Base-by-base conservation (phyloP, 1,140 invertebrate species). In the Daktulosphaira vitifoliae region DNA sequence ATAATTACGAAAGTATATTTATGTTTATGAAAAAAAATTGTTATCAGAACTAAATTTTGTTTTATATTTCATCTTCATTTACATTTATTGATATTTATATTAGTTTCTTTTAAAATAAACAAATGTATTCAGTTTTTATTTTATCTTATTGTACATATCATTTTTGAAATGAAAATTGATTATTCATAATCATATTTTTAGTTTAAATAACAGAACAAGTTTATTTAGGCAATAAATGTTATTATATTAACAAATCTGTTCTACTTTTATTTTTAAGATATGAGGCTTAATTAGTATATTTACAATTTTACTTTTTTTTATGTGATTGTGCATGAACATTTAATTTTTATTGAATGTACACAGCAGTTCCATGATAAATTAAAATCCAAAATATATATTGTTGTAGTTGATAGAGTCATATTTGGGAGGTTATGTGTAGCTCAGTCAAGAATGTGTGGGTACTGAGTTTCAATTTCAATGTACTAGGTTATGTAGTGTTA, bases 161-260 rank as follows among this genome's bases (percentile, higher is more conserved):
- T 62, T 62, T 46, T 46, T 62, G 23, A 44, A 62, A 62, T 29
- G 29, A 62, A 62, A 62, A 48, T 62, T 62, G 56, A 48, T 62
- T 48, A 62, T 46, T 62, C 11, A 48, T 46, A 62, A 62, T 62
- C 42, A 46, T 62, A 62, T 62, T 62, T 62, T 62, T 62, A 62
- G 56, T 62, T 59, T 46, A 46, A 48, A 62, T 39, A 48, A 26
- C 46, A 62, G 56, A 62, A 62, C 56, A 62, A 62, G 56, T 62
- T 62, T 62, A 62, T 48, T 48, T 62, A 62, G 56, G 18, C 13
- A 62, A 62, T 62, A 62, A 62, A 62, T 25, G 46, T 46, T 48
- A 59, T 59, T 59, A 39, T 48, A 46, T 62, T 62, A 48, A 62
- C 26, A 48, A 46, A 33, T 6, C 29, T n/a, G n/a, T n/a, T n/a